Evolutionary conservation across 2,888 invertebrate species (phyloP), one percentile per base, ranked within the genome.

Genomic region (Seira musarum): DNA sequence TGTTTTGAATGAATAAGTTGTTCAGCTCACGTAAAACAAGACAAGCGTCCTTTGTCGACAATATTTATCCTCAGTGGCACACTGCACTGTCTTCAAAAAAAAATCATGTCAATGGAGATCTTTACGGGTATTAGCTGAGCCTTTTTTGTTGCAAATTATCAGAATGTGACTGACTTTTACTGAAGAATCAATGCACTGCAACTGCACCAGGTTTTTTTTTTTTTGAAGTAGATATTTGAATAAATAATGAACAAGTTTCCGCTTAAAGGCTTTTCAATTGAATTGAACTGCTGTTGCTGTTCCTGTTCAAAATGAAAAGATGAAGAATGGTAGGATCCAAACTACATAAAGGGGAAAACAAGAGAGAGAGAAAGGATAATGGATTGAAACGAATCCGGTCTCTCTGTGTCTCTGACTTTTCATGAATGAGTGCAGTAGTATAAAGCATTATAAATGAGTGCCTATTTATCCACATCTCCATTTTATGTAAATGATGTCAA

Each of bases 141-240:
- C 25, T 49, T 81, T 84, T 84, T 85, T 85, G 83, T 85, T 80
- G 67, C 71, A 80, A 85, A 82, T 84, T 86, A 86, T 86, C 80
- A 86, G 84, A 84, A 84, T 86, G 84, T 83, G 84, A 86, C 84
- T 85, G 80, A 79, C 69, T n/a, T n/a, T n/a, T n/a, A n/a, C n/a
- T n/a, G n/a, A n/a, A n/a, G n/a, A n/a, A n/a, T n/a, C n/a, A n/a
- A n/a, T n/a, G n/a, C n/a, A n/a, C n/a, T n/a, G n/a, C n/a, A n/a
- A n/a, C n/a, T n/a, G n/a, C n/a, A n/a, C n/a, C 63, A 24, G 3
- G 30, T 8, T 71, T 60, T 61, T 24, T 64, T 65, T 78, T 78
- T 71, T 30, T 53, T 71, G 64, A 66, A 49, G 53, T 40, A 71
- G 63, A 24, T 22, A 63, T 22, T 24, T 57, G 53, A 10, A 68